Conservation (phyloP, 2,113 vertebrate genomes). For the Zapornia atra region DNA sequence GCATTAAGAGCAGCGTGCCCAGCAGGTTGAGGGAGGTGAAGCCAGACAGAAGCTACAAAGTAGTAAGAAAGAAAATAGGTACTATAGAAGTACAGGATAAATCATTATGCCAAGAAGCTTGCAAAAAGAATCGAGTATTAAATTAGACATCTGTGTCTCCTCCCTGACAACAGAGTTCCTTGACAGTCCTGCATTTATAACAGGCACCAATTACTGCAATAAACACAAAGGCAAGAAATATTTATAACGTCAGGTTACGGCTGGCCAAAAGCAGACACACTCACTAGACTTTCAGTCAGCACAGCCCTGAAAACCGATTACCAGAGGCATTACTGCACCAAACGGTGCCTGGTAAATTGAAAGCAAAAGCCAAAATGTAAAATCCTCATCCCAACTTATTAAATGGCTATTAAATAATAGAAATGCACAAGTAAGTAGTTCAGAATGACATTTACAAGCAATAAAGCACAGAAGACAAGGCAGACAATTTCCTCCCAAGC, state of each 20-base stretch:
- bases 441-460: slow-evolving; percentile 10
- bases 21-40: too few species aligned
- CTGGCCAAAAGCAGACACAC: neutral
- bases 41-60: neutral
- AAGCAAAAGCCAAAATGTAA: slow-evolving; percentile 31
- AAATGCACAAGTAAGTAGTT: neutral
- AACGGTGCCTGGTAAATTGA: neutral
- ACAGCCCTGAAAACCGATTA: neutral
- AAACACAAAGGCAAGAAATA: neutral
- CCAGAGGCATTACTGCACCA: neutral
- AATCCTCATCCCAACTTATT: slow-evolving; percentile 38
- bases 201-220: neutral
- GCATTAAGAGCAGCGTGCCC: too few species aligned
- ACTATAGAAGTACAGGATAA: slow-evolving; percentile 9
- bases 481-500: neutral
- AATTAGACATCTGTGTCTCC: neutral
- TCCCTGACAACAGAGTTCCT: neutral
- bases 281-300: neutral
- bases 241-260: neutral
- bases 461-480: neutral
- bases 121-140: neutral
- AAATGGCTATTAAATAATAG: slow-evolving; percentile 24
- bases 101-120: slow-evolving; percentile 17
- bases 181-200: neutral
- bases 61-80: neutral